phyloP scores from a whole-genome alignment of 1,140 invertebrate species.

The Doryteuthis pealeii region DNA sequence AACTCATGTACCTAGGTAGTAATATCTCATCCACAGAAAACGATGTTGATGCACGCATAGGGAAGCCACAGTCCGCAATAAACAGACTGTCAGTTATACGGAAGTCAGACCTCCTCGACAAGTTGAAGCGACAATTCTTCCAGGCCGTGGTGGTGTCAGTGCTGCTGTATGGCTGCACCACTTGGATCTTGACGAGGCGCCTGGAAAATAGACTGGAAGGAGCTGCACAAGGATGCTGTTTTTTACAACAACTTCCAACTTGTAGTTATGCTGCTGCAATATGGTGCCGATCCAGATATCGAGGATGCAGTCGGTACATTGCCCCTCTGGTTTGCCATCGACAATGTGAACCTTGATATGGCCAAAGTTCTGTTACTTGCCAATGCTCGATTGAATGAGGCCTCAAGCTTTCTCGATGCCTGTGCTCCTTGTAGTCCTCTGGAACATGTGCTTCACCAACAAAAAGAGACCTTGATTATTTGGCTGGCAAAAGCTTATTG shows the following conservation, averaged over 20 bases:
- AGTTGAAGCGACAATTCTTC: too few species aligned
- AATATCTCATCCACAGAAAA: too few species aligned
- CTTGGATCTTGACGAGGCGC: too few species aligned
- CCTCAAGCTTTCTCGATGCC: constrained; percentile 36
- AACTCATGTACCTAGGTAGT: too few species aligned
- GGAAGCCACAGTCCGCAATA: too few species aligned
- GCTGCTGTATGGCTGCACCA: too few species aligned
- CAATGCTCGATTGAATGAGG: constrained; percentile 37
- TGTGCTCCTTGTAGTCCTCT: constrained; percentile 46
- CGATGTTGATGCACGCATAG: too few species aligned
- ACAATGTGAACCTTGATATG: constrained; percentile 36
- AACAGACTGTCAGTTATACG: too few species aligned
- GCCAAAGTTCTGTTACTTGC: constrained; percentile 41
- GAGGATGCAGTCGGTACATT: constrained; percentile 46
- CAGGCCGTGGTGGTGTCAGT: too few species aligned
- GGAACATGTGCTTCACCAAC: constrained; percentile 43
- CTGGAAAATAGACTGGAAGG: too few species aligned
- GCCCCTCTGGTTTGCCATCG: constrained; percentile 51
- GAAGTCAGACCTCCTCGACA: too few species aligned
- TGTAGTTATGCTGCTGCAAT: constrained; percentile 40
- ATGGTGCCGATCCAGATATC: constrained; percentile 42
- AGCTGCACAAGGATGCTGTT: constrained; percentile 49
- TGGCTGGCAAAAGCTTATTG: constrained; percentile 44
- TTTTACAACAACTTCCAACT: constrained; percentile 42
- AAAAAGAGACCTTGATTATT: constrained; percentile 35